These are phyloP conservation scores for Silurus lanzhouensis DNA, from an alignment of 2,797 vertebrate species.

Conservation along the genomic window DNA sequence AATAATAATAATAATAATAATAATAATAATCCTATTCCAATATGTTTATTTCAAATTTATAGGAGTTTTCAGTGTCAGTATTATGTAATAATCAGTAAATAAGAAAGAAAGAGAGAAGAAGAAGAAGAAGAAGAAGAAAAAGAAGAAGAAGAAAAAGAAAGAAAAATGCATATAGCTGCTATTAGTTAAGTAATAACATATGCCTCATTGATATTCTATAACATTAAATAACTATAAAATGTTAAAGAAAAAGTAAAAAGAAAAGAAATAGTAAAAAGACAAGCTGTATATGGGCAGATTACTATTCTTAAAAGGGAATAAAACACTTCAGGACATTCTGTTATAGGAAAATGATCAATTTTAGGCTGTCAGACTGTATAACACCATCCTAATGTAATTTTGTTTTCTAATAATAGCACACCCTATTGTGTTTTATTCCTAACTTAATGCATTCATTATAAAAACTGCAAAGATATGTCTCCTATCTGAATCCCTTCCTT, in stretches of 20 bases:
- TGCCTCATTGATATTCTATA: not conserved
- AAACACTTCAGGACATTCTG: not conserved
- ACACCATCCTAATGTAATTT: not conserved
- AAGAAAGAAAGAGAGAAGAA: not conserved
- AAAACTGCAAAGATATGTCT: not conserved
- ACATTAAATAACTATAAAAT: not conserved
- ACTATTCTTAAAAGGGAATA: not conserved
- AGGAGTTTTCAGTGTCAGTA: too few relatives aligned
- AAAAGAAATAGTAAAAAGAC: too few relatives aligned
- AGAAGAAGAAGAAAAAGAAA: not conserved
- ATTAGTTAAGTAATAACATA: not conserved
- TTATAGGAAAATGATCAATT: not conserved
- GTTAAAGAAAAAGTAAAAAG: not conserved
- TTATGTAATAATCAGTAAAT: too few relatives aligned
- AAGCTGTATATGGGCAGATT: not conserved
- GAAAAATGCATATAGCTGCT: not conserved
- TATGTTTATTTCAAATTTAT: too few relatives aligned
- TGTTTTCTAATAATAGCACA: not conserved
- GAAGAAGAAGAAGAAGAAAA: too few relatives aligned
- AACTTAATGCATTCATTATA: not conserved
- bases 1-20: too few relatives aligned
- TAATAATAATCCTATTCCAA: too few relatives aligned
- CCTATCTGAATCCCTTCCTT: not conserved
- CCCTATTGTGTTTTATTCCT: not conserved
- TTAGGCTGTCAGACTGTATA: not conserved